Evolutionary conservation across 1,140 invertebrate species (phyloP), one percentile per base, ranked within the genome.

Genomic region (Dinoponera quadriceps): DNA sequence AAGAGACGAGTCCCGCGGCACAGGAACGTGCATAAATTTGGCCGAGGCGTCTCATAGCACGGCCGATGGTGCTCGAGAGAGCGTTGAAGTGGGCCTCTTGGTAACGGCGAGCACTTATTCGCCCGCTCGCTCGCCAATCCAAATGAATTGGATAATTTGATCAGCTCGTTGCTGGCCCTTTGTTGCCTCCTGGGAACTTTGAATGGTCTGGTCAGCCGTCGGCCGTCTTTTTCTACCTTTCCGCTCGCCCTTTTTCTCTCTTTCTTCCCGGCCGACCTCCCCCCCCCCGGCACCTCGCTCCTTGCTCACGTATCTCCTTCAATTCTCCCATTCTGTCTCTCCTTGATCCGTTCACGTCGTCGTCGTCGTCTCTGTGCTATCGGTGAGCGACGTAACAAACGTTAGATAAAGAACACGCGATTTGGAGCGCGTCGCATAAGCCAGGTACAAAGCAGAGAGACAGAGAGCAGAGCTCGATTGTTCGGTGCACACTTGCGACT

Each of bases 111-210:
- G 88, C 90, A 92, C 91, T 93, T 91, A 90, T 92, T 91, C 88
- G 91, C 91, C 91, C 89, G 87, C 89, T 92, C 89, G 89, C 92
- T 92, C 90, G 93, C 91, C 92, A 94, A 94, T 94, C 93, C 93
- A 93, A 93, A 94, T 93, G 93, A 94, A 94, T 94, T 94, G 93
- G 92, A 94, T 94, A 94, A 94, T 94, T 94, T 94, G 92, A 94
- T 93, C 92, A 94, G 93, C 93, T 94, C 92, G 92, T 94, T 94
- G 93, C 92, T 92, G 93, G 92, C 92, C 93, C 92, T 94, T 94
- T 94, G 94, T 94, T 93, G 92, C 92, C 93, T 94, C 94, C 94
- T 94, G 94, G 93, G 94, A 94, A 94, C 94, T 91, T 91, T 94
- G 85, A 94, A 94, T 94, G 92, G 93, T 89, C 88, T 91, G 88